These are phyloP conservation scores for Dasypus novemcinctus DNA, from an alignment of 2,113 vertebrate species.

Conservation along the genomic window DNA sequence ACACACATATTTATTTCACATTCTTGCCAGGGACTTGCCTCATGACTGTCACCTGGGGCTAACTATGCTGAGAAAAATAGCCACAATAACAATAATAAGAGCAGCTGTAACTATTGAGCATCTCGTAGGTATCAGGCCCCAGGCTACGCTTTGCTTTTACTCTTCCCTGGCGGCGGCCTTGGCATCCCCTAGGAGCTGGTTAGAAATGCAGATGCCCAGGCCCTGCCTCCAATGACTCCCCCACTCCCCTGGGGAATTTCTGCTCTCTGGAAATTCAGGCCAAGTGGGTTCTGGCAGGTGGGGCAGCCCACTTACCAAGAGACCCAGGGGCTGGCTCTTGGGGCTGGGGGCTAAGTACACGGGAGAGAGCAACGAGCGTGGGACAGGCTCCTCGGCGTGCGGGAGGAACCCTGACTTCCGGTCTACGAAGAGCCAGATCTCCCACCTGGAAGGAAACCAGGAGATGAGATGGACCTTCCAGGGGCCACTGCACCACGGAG, in stretches of 20 bases:
- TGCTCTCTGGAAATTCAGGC: background rate
- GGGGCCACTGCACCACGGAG: rapidly evolving
- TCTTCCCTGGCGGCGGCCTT: background rate
- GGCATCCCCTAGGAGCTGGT: background rate
- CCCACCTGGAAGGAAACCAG: background rate
- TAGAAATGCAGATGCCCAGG: background rate
- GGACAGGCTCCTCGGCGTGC: too few relatives aligned
- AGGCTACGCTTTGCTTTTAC: background rate
- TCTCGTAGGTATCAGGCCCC: too few relatives aligned
- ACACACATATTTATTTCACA: too few relatives aligned
- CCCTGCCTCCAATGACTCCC: background rate
- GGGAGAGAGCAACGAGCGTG: too few relatives aligned
- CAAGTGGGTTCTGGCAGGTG: background rate
- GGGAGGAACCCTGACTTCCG: rapidly evolving
- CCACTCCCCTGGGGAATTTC: background rate
- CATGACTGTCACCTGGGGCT: background rate
- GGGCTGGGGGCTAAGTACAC: too few relatives aligned
- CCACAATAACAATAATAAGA: background rate
- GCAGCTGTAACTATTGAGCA: rapidly evolving
- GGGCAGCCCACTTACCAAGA: background rate
- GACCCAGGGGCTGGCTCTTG: too few relatives aligned
- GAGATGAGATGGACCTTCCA: rapidly evolving
- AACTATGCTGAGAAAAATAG: background rate
- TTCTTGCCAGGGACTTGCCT: background rate
- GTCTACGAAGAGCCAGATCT: background rate